Evolutionary conservation across 2,113 vertebrate species (phyloP).

Genomic region (Rallus limicola): DNA sequence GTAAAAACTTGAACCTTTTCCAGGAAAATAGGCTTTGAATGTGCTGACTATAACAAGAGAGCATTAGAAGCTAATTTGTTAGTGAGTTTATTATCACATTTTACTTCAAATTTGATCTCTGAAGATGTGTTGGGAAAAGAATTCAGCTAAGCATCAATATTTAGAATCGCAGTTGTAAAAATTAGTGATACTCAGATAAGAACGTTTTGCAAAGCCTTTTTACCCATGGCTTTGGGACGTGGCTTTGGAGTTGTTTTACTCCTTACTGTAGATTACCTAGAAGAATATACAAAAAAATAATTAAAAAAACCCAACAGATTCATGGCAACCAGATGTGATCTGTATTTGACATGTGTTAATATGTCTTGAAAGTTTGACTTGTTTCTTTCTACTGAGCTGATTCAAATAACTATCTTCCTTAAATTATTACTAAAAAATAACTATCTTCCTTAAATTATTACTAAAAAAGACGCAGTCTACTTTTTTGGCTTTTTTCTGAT

Average conservation of each 20-base stretch:
- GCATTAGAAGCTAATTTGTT: slow-evolving; percentile 57
- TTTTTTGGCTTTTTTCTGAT: not conserved
- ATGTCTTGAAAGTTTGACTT: not conserved
- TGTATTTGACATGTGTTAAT: not conserved
- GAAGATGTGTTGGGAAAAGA: slow-evolving; percentile 9
- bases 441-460: not conserved
- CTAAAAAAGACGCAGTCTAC: not conserved
- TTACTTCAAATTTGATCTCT: slow-evolving; percentile 47
- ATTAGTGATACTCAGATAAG: not conserved
- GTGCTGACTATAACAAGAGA: slow-evolving; percentile 56
- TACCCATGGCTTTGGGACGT: not conserved
- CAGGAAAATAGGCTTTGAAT: slow-evolving; percentile 48
- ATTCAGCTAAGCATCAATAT: slow-evolving; percentile 24
- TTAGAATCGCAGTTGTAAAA: slow-evolving; percentile 5
- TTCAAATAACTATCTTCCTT: not conserved
- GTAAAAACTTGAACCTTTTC: slow-evolving; percentile 47
- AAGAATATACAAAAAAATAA: not conserved
- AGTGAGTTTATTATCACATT: slow-evolving; percentile 49
- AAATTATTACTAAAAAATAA: not conserved
- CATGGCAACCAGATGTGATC: not conserved
- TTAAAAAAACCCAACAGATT: not conserved
- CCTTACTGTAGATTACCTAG: not conserved
- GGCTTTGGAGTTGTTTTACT: not conserved
- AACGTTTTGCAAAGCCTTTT: not conserved
- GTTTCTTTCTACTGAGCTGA: not conserved